Base-by-base conservation (phyloP, 2,797 vertebrate genomes). In the Acestrorhynchus altus region DNA sequence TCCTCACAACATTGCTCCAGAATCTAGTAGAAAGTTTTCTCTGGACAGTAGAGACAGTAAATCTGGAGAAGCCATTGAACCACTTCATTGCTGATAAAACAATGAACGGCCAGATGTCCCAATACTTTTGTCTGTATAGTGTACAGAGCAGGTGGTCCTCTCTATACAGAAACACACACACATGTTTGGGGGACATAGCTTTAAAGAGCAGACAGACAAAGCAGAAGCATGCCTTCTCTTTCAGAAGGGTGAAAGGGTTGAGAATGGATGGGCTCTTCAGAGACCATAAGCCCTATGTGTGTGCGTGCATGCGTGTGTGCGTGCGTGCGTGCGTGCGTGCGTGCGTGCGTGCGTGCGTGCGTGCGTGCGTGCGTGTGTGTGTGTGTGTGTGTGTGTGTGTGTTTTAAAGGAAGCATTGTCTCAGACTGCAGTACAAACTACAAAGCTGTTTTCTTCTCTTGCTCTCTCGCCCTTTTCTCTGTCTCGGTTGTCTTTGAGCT, bases 131-230 rank as follows among this genome's bases (percentile, higher is more conserved):
- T n/a, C n/a, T n/a, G n/a, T n/a, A n/a, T n/a, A n/a, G 39, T 8
- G 13, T 15, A 49, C 7, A n/a, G 28, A 61, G 28, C 26, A 35
- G 59, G 18, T 31, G 59, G 26, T 61, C 24, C 24, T 7, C 12
- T 4, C 16, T 2, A 18, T 16, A 35, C 28, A 35, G 15, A 2
- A 28, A 13, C 59, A 51, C 20, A 51, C 26, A 51, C 28, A 63
- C 51, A 26, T 40, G 63, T n/a, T 16, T 9, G 39, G 11, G 9
- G 49, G 18, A 20, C 31, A n/a, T n/a, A n/a, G n/a, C n/a, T n/a
- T n/a, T n/a, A n/a, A n/a, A 8, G n/a, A 8, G n/a, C 15, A 51
- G 54, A 57, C 74, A 68, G 74, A 63, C 28, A 42, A 31, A 68
- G 15, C 46, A 42, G 42, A 40, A 51, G 44, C 11, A 46, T 46